phyloP scores from a whole-genome alignment of 2,888 invertebrate species.

The Agriopis leucophaearia region DNA sequence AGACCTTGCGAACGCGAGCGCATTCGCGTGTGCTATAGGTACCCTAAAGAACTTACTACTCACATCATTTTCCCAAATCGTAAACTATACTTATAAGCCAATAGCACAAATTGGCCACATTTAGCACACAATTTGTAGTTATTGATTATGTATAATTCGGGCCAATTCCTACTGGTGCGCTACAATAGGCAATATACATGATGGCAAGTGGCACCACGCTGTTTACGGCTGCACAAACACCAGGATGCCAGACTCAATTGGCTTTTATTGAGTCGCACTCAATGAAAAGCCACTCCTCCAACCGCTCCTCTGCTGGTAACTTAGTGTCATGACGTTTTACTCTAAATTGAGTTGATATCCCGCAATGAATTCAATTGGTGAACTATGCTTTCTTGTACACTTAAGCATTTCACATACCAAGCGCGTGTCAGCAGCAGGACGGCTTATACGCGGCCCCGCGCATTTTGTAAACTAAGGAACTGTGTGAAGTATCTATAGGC shows the following conservation, averaged over 20 bases:
- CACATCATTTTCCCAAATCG: neutral
- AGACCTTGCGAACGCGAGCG: too few species aligned
- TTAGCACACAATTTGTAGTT: conserved; percentile 40
- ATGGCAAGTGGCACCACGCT: conserved; percentile 52
- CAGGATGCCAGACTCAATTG: conserved; percentile 76
- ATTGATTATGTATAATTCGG: conserved; percentile 55
- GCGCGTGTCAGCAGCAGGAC: too few species aligned
- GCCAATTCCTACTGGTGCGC: conserved; percentile 50
- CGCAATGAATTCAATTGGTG: neutral
- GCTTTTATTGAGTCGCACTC: conserved; percentile 72
- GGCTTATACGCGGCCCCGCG: too few species aligned
- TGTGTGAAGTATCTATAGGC: too few species aligned
- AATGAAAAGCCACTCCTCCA: conserved; percentile 59
- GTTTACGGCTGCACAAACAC: conserved; percentile 56
- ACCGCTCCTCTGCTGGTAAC: conserved; percentile 39
- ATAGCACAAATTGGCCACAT: conserved; percentile 18
- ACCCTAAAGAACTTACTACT: too few species aligned
- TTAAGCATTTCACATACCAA: too few species aligned
- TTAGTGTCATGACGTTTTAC: conserved; percentile 5
- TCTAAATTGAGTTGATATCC: conserved; percentile 12
- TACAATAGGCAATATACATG: conserved; percentile 50
- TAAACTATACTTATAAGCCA: conserved; percentile 16
- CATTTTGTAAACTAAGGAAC: too few species aligned
- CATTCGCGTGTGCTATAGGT: too few species aligned
- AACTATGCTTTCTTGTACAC: too few species aligned